A percentile compares a stretch with the other conserved stretches of the same genome.
Evolutionary conservation across 2,888 invertebrate species (phyloP).

Genomic region (Caenorhabditis imperialis): DNA sequence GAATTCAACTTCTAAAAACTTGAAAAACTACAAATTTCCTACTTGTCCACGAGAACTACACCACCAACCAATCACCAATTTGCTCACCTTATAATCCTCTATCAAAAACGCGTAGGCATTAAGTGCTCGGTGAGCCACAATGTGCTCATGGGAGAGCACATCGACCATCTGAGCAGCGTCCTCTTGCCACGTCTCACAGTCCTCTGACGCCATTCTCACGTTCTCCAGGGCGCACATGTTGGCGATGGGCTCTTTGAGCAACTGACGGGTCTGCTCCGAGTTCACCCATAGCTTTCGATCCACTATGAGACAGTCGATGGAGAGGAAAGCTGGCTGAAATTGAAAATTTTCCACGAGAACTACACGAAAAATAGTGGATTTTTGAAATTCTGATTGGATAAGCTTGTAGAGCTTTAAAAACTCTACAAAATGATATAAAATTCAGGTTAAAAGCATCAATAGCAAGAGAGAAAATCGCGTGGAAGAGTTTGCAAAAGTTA

Average conservation of each 20-base stretch:
- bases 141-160: conserved; percentile 40
- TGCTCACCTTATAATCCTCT: conserved; percentile 46
- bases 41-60: background rate
- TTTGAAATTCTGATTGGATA: too few species aligned
- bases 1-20: too few species aligned
- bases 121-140: conserved; percentile 20
- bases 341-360: background rate
- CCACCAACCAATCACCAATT: background rate
- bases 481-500: too few species aligned
- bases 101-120: conserved; percentile 46
- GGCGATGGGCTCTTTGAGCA: conserved; percentile 42
- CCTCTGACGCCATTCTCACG: conserved; percentile 49
- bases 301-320: conserved; percentile 40
- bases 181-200: conserved; percentile 52
- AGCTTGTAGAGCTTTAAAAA: too few species aligned
- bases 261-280: conserved; percentile 35
- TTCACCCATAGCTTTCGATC: conserved; percentile 51
- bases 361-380: too few species aligned
- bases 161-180: conserved; percentile 39
- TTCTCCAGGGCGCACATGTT: conserved; percentile 41
- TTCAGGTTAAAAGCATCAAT: too few species aligned
- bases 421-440: too few species aligned
- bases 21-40: too few species aligned
- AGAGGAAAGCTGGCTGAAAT: conserved; percentile 30
- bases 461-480: too few species aligned